A percentile compares a stretch with the other conserved stretches of the same genome.
phyloP scores from a whole-genome alignment of 2,888 invertebrate species.

The Erannis defoliaria region DNA sequence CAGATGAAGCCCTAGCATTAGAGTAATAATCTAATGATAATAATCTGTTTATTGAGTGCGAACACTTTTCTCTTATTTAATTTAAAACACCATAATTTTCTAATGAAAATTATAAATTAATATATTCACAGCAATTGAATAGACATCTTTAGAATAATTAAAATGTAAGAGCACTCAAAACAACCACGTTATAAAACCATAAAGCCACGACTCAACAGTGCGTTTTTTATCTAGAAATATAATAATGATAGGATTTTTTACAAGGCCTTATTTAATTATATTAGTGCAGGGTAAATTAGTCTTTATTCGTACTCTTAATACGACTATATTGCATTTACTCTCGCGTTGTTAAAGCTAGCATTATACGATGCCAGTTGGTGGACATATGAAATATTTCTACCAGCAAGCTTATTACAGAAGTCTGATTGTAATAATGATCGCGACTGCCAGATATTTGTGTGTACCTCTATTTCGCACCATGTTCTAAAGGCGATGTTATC shows the following conservation, averaged over 20 bases:
- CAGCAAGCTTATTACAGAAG: not conserved
- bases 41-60: too few species aligned
- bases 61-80: too few species aligned
- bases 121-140: too few species aligned
- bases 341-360: constrained; percentile 17
- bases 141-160: too few species aligned
- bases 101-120: too few species aligned
- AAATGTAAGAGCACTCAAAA: not conserved
- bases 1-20: too few species aligned
- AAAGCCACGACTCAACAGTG: constrained; percentile 33
- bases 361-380: constrained; percentile 23
- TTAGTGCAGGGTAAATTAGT: constrained; percentile 48
- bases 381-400: not conserved
- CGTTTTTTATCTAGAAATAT: constrained; percentile 35
- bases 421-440: not conserved
- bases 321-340: constrained; percentile 37
- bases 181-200: constrained; percentile 1
- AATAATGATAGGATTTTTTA: constrained; percentile 36
- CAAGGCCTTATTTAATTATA: constrained; percentile 36
- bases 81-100: too few species aligned
- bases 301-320: constrained; percentile 43
- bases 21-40: too few species aligned
- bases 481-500: too few species aligned
- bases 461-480: too few species aligned
- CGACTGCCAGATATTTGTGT: too few species aligned